These are phyloP conservation scores for Brachionus rubens DNA, from an alignment of 1,140 invertebrate species.

Conservation along the genomic window DNA sequence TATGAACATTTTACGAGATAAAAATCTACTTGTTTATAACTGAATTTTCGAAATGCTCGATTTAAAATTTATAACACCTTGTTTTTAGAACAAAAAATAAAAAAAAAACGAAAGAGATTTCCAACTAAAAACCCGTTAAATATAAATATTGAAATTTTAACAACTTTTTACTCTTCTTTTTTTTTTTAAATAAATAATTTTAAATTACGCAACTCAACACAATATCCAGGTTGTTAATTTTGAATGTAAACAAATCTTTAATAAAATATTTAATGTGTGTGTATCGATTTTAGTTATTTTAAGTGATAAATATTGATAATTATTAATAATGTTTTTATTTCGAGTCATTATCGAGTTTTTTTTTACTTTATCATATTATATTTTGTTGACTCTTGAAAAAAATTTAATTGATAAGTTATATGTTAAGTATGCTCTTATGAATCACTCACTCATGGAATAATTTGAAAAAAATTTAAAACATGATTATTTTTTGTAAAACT, in stretches of 20 bases:
- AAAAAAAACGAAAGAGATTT: too few relatives aligned
- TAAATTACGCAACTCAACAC: constrained; percentile 4
- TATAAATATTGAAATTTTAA: constrained; percentile 42
- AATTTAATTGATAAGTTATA: too few relatives aligned
- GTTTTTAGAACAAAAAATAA: too few relatives aligned
- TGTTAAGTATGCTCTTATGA: too few relatives aligned
- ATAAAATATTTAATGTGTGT: too few relatives aligned
- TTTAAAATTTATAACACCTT: constrained; percentile 39
- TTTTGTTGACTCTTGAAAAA: too few relatives aligned
- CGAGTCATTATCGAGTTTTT: constrained; percentile 30
- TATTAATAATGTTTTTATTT: constrained; percentile 4
- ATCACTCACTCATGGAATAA: too few relatives aligned
- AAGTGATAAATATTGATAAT: not conserved
- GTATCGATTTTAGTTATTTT: not conserved
- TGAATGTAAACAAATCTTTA: not conserved
- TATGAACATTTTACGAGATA: constrained; percentile 10
- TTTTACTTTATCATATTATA: too few relatives aligned
- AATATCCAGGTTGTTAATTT: not conserved
- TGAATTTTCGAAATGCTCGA: constrained; percentile 21
- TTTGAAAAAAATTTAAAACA: too few relatives aligned
- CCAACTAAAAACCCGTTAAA: constrained; percentile 26
- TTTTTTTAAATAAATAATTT: not conserved
- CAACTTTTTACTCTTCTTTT: not conserved
- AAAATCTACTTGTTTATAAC: constrained; percentile 21
- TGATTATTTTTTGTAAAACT: too few relatives aligned